A percentile compares a stretch with the other conserved stretches of the same genome.
phyloP scores from a whole-genome alignment of 2,113 vertebrate species.

The Chloebia gouldiae region DNA sequence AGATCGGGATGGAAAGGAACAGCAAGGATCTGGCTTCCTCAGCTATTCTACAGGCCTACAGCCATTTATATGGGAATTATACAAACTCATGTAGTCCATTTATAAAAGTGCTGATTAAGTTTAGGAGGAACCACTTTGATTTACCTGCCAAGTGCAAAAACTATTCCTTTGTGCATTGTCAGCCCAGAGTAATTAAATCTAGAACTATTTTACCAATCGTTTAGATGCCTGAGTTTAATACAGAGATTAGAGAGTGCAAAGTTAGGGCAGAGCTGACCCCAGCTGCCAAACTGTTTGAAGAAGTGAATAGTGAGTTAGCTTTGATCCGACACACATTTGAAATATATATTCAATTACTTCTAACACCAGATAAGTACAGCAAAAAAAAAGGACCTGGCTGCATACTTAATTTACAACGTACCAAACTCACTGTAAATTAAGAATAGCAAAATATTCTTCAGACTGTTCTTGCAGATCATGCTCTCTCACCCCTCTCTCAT shows the following conservation, averaged over 20 bases:
- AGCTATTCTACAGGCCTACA: background rate
- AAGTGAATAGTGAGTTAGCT: background rate
- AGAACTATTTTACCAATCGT: conserved; percentile 7
- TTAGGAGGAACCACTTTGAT: conserved; percentile 9
- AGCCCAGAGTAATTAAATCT: conserved; percentile 21
- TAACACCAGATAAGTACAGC: background rate
- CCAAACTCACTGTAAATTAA: background rate
- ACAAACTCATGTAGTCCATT: background rate
- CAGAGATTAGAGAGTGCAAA: background rate
- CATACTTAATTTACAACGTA: background rate
- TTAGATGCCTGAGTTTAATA: background rate
- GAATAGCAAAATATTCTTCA: background rate
- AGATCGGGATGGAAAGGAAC: background rate
- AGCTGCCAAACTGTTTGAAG: conserved; percentile 1
- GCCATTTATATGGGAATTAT: background rate
- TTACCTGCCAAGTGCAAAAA: background rate
- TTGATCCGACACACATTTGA: conserved; percentile 21
- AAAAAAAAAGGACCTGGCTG: background rate
- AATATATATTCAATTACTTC: background rate
- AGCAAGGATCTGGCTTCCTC: background rate
- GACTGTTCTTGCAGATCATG: background rate
- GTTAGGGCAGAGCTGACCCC: background rate
- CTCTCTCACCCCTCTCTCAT: background rate
- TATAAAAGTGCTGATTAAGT: conserved; percentile 4
- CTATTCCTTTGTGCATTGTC: background rate